Percentiles rank a stretch among this genome's conserved stretches.
Conservation (phyloP, 2,113 vertebrate genomes). For the Gallinago paraguaiae region DNA sequence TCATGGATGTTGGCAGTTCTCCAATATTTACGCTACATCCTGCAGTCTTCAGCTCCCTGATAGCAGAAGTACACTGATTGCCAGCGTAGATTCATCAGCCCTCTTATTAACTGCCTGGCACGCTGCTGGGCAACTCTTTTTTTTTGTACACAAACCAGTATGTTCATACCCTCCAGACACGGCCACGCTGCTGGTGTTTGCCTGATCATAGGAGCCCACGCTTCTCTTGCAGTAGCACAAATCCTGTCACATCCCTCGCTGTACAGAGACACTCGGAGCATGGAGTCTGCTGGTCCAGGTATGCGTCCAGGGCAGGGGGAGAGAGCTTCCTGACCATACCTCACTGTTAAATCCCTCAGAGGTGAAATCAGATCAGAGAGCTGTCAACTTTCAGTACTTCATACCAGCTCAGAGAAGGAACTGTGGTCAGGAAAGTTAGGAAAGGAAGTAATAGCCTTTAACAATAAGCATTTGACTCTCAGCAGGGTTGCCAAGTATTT, state of each 20-base stretch:
- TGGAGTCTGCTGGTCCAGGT: neutral
- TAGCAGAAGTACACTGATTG: neutral
- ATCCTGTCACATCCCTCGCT: accelerated
- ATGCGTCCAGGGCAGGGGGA: neutral
- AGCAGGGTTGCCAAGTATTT: neutral
- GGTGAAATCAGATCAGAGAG: neutral
- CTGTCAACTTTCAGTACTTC: neutral
- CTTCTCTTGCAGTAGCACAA: neutral
- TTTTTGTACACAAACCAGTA: neutral
- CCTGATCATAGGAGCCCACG: neutral
- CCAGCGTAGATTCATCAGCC: neutral
- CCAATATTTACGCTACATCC: neutral
- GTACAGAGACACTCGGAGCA: neutral
- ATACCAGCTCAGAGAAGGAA: neutral
- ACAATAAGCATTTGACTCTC: neutral
- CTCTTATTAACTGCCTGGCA: neutral
- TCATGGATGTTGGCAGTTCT: neutral
- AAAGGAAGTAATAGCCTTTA: neutral
- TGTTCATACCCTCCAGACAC: neutral
- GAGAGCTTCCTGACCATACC: neutral
- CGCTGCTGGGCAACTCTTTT: neutral
- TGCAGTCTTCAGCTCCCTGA: neutral
- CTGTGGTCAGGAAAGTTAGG: neutral
- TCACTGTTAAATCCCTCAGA: neutral
- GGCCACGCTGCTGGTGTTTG: neutral